Evolutionary conservation across 2,888 invertebrate species (phyloP).

Genomic region (Caenorhabditis panamensis): DNA sequence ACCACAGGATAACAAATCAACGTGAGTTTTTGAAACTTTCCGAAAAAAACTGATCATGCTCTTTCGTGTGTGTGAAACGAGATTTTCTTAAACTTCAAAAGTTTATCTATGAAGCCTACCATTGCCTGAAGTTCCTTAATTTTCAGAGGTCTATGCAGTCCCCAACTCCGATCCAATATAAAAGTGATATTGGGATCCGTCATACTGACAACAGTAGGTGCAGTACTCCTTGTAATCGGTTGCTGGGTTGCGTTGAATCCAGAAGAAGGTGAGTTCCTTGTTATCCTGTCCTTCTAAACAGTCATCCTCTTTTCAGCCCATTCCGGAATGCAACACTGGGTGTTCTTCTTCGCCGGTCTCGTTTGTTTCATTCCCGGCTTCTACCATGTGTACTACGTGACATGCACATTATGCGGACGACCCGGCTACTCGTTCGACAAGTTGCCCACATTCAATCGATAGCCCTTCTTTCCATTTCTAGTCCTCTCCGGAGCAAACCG

Average conservation of each 20-base stretch:
- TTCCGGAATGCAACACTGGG: conserved; percentile 68
- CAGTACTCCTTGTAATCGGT: conserved; percentile 64
- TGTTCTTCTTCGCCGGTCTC: conserved; percentile 71
- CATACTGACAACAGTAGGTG: conserved; percentile 74
- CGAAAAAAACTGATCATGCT: background rate
- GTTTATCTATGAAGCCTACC: no score
- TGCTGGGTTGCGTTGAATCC: conserved; percentile 60
- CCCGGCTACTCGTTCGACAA: conserved; percentile 80
- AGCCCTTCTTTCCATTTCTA: background rate
- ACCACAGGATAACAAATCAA: conserved; percentile 68
- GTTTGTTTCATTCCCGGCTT: conserved; percentile 78
- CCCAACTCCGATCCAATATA: conserved; percentile 74
- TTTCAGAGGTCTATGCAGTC: conserved; percentile 74
- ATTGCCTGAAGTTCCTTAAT: no score
- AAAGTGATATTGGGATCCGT: conserved; percentile 76
- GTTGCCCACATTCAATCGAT: conserved; percentile 78
- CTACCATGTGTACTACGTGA: conserved; percentile 79
- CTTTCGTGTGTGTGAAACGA: no score
- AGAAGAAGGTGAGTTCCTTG: conserved; percentile 53
- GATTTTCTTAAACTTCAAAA: no score
- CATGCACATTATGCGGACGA: conserved; percentile 77
- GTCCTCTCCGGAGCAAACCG: background rate
- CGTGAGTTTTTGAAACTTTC: conserved; percentile 34
- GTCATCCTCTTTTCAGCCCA: conserved; percentile 13
- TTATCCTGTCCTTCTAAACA: background rate